Percentiles rank a stretch among this genome's conserved stretches.
These are phyloP conservation scores for Chrysolina haemoptera DNA, from an alignment of 2,888 invertebrate species.

Conservation along the genomic window DNA sequence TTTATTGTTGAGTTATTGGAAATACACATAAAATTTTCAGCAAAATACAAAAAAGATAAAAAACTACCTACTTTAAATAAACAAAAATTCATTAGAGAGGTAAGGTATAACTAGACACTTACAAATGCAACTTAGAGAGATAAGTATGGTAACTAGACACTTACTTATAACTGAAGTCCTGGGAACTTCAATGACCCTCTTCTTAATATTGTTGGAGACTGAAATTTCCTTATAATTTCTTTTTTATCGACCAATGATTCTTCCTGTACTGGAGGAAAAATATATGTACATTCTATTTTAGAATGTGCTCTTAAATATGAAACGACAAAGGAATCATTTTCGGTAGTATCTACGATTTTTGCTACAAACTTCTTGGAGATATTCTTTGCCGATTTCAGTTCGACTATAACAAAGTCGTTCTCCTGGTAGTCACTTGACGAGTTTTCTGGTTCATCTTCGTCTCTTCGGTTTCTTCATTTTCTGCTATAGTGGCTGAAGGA, in stretches of 20 bases:
- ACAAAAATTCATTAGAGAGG: too few species aligned
- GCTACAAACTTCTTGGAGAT: conserved; percentile 24
- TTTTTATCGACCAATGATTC: conserved; percentile 16
- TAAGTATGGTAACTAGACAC: conserved; percentile 17
- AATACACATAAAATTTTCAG: neutral
- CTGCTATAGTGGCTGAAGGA: conserved; percentile 13
- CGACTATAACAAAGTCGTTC: conserved; percentile 15
- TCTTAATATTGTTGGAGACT: conserved; percentile 24
- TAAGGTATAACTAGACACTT: too few species aligned
- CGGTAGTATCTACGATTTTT: conserved; percentile 19
- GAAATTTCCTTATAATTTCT: conserved; percentile 17
- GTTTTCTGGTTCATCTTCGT: conserved; percentile 18
- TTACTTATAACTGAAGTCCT: conserved; percentile 22
- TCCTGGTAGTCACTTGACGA: conserved; percentile 20
- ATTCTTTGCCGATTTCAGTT: conserved; percentile 25
- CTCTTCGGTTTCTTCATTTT: neutral
- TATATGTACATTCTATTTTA: conserved; percentile 21
- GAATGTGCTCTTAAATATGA: conserved; percentile 23
- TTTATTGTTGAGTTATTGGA: conserved; percentile 19
- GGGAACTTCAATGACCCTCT: conserved; percentile 19
- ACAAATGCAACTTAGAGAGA: conserved; percentile 1
- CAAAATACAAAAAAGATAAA: too few species aligned
- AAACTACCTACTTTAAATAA: too few species aligned
- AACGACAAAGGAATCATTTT: conserved; percentile 23
- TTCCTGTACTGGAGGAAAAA: conserved; percentile 23